Base-by-base conservation (phyloP, 2,113 vertebrate species). In the Bubalus kerabau region DNA sequence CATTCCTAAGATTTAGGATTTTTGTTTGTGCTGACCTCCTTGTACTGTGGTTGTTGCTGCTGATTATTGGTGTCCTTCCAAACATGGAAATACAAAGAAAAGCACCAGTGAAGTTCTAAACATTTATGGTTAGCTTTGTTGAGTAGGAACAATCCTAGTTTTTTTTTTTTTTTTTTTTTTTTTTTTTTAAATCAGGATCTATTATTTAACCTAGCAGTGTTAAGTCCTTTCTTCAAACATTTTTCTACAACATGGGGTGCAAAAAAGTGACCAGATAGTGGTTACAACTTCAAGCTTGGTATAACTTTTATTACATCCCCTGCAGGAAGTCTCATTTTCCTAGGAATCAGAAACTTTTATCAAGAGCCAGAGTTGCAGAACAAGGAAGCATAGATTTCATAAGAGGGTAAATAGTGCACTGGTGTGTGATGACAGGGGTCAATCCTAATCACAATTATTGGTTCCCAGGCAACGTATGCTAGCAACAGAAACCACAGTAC, bases 161-260 rank as follows among this genome's bases (percentile, higher is more conserved):
- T 43, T 14, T 26, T 36, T 10, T 36, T 30, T 62, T 62, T 46
- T 78, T 43, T 14, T 26, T 36, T 10, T 36, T 30, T 62, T 62
- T 62, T 32, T 32, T 64, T n/a, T 9, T 40, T 78, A 36, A 36
- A 36, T 36, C 74, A 78, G 40, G 13, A 46, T 78, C 40, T 46
- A 28, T 32, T 64, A 64, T 46, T 46, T 26, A 78, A 78, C 13
- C 6, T 28, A 28, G 6, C 0, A 0, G 74, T 43, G 2, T 46
- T 46, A 78, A 46, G 74, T 78, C 24, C 74, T 46, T 78, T 46
- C 40, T 46, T 78, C 74, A 78, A 24, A 76, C 7, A 26, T 46
- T 46, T 21, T 78, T 28, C 40, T 78, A 78, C 40, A 78, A 78
- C 24, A 78, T 28, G 40, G 74, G 40, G 40, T 78, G 2, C 40